phyloP scores from a whole-genome alignment of 2,797 vertebrate genomes.

The Anguilla anguilla region DNA sequence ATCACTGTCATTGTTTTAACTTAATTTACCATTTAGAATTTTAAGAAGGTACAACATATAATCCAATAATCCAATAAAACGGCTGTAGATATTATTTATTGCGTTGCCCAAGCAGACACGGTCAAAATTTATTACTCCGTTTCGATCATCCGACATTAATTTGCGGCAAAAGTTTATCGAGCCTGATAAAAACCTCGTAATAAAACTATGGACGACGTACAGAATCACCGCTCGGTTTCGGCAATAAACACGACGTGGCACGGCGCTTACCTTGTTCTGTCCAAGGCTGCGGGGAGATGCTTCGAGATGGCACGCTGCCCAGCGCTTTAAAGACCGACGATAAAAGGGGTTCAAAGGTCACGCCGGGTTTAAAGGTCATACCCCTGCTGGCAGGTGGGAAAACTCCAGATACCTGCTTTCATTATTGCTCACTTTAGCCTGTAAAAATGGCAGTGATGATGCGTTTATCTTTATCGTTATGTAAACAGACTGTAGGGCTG shows the following conservation, averaged over 20 bases:
- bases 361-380: slow-evolving; percentile 24
- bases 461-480: slow-evolving; percentile 3
- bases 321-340: slow-evolving; percentile 16
- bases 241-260: background rate
- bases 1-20: too few species aligned
- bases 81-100: background rate
- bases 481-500: background rate
- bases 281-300: background rate
- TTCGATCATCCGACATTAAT: background rate
- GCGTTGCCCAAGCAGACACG: background rate
- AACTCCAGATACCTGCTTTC: background rate
- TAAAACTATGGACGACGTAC: background rate
- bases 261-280: background rate
- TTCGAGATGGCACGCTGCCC: background rate
- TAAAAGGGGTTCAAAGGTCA: slow-evolving; percentile 31
- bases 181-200: background rate
- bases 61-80: background rate
- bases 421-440: background rate
- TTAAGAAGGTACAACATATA: background rate
- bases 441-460: background rate
- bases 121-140: background rate
- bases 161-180: background rate
- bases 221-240: background rate
- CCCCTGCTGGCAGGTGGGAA: background rate
- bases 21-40: too few species aligned